phyloP scores from a whole-genome alignment of 2,113 vertebrate genomes.

The Microtus pennsylvanicus region DNA sequence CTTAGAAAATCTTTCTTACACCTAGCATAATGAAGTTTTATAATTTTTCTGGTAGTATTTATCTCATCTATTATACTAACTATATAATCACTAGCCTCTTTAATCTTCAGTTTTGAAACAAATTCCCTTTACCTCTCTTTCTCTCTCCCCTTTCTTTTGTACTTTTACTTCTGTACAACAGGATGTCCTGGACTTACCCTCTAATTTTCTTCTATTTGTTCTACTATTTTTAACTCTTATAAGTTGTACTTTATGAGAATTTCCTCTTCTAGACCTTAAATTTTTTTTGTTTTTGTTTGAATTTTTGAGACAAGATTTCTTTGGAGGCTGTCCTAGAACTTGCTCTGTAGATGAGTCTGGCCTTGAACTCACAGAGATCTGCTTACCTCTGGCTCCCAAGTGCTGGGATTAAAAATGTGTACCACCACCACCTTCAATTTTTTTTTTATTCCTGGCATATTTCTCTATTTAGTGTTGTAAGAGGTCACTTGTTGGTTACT shows the following conservation, averaged over 20 bases:
- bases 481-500: too few relatives aligned
- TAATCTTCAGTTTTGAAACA: slow-evolving; percentile 25
- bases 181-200: not conserved
- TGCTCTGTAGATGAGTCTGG: too few relatives aligned
- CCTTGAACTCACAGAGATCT: too few relatives aligned
- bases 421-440: not conserved
- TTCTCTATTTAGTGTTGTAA: not conserved
- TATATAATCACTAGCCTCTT: not conserved
- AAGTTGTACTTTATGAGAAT: not conserved
- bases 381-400: too few relatives aligned
- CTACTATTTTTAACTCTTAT: slow-evolving; percentile 24
- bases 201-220: slow-evolving; percentile 23
- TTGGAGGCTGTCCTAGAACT: too few relatives aligned
- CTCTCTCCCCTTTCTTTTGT: not conserved
- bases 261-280: not conserved
- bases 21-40: slow-evolving; percentile 13
- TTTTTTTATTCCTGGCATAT: not conserved
- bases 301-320: too few relatives aligned
- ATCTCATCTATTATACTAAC: not conserved
- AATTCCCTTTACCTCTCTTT: not conserved
- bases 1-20: slow-evolving; percentile 23
- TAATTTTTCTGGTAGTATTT: not conserved
- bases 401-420: too few relatives aligned
- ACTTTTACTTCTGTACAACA: not conserved
- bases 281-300: too few relatives aligned